phyloP scores from a whole-genome alignment of 2,888 invertebrate genomes.

The Rhingia rostrata region DNA sequence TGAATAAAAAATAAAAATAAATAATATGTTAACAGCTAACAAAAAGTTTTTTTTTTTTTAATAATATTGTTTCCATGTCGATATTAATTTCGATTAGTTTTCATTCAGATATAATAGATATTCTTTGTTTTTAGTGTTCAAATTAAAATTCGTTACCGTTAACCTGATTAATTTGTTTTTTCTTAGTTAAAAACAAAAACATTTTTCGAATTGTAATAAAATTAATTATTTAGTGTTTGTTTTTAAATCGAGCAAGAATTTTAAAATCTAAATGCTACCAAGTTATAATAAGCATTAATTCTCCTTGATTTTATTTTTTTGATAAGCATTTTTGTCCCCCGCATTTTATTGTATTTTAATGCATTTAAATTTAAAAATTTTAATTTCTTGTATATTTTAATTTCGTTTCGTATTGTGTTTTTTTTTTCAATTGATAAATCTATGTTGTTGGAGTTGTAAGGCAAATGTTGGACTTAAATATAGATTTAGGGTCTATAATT shows the following conservation, averaged over 20 bases:
- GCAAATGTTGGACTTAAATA: conserved; percentile 63
- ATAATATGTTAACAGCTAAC: conserved; percentile 3
- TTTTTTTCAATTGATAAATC: neutral
- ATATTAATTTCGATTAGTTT: conserved; percentile 64
- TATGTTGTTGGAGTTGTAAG: conserved; percentile 3
- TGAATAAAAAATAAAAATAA: conserved; percentile 26
- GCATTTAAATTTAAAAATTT: conserved; percentile 17
- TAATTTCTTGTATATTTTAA: conserved; percentile 25
- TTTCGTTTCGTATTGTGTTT: conserved; percentile 19
- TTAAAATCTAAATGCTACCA: conserved; percentile 64
- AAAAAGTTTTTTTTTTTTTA: no score
- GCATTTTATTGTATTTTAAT: conserved; percentile 4
- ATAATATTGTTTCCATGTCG: conserved; percentile 62
- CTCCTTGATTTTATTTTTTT: conserved; percentile 13
- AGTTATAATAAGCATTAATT: conserved; percentile 43
- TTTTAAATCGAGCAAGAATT: conserved; percentile 40
- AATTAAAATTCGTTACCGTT: conserved; percentile 64
- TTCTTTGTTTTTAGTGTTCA: conserved; percentile 20
- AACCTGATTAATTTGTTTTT: conserved; percentile 51
- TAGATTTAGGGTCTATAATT: conserved; percentile 79
- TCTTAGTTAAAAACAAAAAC: conserved; percentile 6
- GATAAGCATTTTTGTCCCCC: conserved; percentile 61
- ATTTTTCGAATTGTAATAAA: conserved; percentile 9
- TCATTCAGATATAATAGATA: conserved; percentile 17
- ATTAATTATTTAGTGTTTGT: neutral